Evolutionary conservation across 2,888 invertebrate species (phyloP), one percentile per base, ranked within the genome.

Genomic region (Oscheius sp.): DNA sequence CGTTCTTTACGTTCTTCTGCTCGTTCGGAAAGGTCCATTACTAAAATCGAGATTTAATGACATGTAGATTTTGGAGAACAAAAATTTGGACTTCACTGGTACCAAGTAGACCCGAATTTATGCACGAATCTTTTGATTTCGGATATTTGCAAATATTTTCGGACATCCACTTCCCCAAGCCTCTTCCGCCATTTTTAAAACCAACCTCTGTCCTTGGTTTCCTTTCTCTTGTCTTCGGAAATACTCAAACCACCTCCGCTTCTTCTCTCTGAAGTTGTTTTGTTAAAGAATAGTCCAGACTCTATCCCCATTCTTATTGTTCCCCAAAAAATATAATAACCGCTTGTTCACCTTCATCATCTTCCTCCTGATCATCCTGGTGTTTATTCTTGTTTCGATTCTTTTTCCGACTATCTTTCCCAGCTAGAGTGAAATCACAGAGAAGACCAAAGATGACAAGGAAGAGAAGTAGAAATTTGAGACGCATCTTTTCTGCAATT

Each of bases 121-220:
- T n/a, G n/a, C n/a, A n/a, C n/a, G n/a, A n/a, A n/a, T n/a, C n/a
- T n/a, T n/a, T n/a, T n/a, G n/a, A n/a, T n/a, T n/a, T n/a, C n/a
- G n/a, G n/a, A n/a, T n/a, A n/a, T n/a, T n/a, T n/a, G n/a, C n/a
- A n/a, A n/a, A n/a, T n/a, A n/a, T n/a, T n/a, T n/a, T n/a, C n/a
- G n/a, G n/a, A n/a, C n/a, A n/a, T n/a, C n/a, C n/a, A n/a, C n/a
- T n/a, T n/a, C n/a, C n/a, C n/a, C n/a, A n/a, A n/a, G n/a, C n/a
- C n/a, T n/a, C n/a, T n/a, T n/a, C n/a, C 35, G 5, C 35, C 35
- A 64, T 46, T n/a, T n/a, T n/a, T 27, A 49, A 16, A 46, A 46
- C n/a, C 7, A 23, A 69, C 69, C 69, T 69, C 69, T 69, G 25
- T 69, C 69, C 45, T 69, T 69, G 12, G 69, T 69, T 23, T 69